Conservation (phyloP, 1,140 invertebrate species). For the Philaenus spumarius region DNA sequence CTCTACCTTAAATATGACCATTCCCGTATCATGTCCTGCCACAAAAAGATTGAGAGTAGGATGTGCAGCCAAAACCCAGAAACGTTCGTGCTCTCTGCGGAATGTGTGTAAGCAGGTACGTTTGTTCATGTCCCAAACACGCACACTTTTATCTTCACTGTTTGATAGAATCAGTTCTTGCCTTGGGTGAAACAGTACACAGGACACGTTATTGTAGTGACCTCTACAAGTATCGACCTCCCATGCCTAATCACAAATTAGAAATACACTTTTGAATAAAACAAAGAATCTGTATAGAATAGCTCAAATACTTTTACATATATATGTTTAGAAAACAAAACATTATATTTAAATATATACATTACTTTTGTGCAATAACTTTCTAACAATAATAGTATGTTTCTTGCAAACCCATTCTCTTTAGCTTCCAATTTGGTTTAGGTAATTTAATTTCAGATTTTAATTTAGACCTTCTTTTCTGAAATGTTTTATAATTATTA, state of each 20-base stretch:
- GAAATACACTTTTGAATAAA: too few species aligned
- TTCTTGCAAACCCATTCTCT: too few species aligned
- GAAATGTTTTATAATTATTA: too few species aligned
- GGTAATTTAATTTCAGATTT: too few species aligned
- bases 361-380: too few species aligned
- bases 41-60: slow-evolving; percentile 81
- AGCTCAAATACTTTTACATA: too few species aligned
- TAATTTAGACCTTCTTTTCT: too few species aligned
- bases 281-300: too few species aligned
- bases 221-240: slow-evolving; percentile 98
- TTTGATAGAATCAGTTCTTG: slow-evolving; percentile 97
- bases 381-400: too few species aligned
- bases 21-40: slow-evolving; percentile 93
- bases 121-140: slow-evolving; percentile 99
- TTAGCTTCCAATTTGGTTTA: too few species aligned
- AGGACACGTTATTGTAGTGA: slow-evolving; percentile 99
- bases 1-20: slow-evolving; percentile 63
- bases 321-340: too few species aligned
- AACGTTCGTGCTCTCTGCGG: slow-evolving; percentile 88
- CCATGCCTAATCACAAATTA: slow-evolving; percentile 77
- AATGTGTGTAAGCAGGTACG: slow-evolving; percentile 95
- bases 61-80: slow-evolving; percentile 84
- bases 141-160: slow-evolving; percentile 95
- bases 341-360: too few species aligned
- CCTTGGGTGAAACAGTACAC: slow-evolving; percentile 93